These are phyloP conservation scores for Cynaeus angustus DNA, from an alignment of 2,888 invertebrate genomes.

Conservation along the genomic window DNA sequence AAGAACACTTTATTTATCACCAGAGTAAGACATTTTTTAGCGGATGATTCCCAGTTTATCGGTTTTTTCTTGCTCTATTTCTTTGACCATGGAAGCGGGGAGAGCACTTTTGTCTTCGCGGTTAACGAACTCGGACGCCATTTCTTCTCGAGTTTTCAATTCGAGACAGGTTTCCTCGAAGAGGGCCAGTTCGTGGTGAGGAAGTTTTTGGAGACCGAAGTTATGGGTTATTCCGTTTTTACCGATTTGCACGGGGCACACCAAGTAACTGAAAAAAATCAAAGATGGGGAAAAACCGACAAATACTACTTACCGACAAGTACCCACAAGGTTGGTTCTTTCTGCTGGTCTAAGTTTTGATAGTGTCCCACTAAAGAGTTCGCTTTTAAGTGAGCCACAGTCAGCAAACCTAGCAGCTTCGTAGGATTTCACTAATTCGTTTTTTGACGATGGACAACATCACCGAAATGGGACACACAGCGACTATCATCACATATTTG, in stretches of 20 bases:
- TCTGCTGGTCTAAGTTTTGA: slow-evolving; percentile 74
- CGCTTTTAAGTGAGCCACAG: slow-evolving; percentile 72
- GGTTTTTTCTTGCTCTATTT: slow-evolving; percentile 53
- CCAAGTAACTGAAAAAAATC: slow-evolving; percentile 67
- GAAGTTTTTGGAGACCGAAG: slow-evolving; percentile 72
- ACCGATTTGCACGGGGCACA: slow-evolving; percentile 71
- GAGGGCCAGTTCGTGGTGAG: slow-evolving; percentile 68
- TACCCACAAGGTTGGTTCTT: slow-evolving; percentile 62
- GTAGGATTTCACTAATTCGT: slow-evolving; percentile 69
- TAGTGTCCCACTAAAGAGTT: slow-evolving; percentile 78
- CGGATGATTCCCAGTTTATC: slow-evolving; percentile 54
- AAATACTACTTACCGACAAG: no score
- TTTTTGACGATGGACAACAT: slow-evolving; percentile 73
- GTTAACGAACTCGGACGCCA: slow-evolving; percentile 59
- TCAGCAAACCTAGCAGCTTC: slow-evolving; percentile 67
- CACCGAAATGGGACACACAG: slow-evolving; percentile 74
- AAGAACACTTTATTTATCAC: slow-evolving; percentile 22
- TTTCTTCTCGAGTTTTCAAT: slow-evolving; percentile 64
- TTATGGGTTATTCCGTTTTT: slow-evolving; percentile 71
- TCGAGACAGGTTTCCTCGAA: slow-evolving; percentile 70
- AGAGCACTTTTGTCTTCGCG: slow-evolving; percentile 49
- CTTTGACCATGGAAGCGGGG: slow-evolving; percentile 56
- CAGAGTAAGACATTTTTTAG: slow-evolving; percentile 9
- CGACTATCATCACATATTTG: slow-evolving; percentile 73
- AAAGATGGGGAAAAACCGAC: no score